A percentile compares a stretch with the other conserved stretches of the same genome.
These are phyloP conservation scores for Embidobia sp. DNA, from an alignment of 2,888 invertebrate genomes.

Conservation along the genomic window DNA sequence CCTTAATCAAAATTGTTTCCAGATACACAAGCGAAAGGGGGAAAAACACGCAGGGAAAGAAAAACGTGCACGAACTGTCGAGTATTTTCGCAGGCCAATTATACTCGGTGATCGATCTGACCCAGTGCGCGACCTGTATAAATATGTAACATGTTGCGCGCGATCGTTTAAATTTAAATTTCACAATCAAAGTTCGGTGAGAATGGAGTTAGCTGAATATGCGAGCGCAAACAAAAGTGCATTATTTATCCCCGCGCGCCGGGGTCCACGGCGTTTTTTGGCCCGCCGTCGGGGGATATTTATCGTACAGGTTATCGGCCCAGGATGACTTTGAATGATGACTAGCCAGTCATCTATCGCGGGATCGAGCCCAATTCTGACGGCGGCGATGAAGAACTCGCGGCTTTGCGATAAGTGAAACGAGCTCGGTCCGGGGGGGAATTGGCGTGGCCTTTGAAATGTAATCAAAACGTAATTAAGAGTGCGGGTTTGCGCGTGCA, in stretches of 20 bases:
- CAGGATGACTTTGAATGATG: no score
- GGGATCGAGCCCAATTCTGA: no score
- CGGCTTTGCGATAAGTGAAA: conserved; percentile 29
- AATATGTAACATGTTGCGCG: conserved; percentile 43
- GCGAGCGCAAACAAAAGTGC: conserved; percentile 49
- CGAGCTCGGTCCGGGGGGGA: no score
- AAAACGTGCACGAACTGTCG: not conserved
- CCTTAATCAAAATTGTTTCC: no score
- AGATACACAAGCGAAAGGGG: no score
- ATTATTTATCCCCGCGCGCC: conserved; percentile 48
- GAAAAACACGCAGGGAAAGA: not conserved
- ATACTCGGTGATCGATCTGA: conserved; percentile 17
- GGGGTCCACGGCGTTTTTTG: conserved; percentile 44
- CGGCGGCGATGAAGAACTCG: no score
- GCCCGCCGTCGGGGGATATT: no score
- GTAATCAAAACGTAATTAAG: conserved; percentile 45
- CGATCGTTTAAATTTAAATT: conserved; percentile 55
- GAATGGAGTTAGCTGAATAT: conserved; percentile 47
- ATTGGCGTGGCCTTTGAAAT: conserved; percentile 28
- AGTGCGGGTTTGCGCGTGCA: conserved; percentile 9
- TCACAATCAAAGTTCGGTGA: conserved; percentile 52
- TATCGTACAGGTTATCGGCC: conserved; percentile 56
- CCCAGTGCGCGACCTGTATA: conserved; percentile 18
- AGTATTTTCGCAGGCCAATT: not conserved
- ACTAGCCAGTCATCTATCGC: no score